A percentile compares a stretch with the other conserved stretches of the same genome.
Evolutionary conservation across 2,888 invertebrate genomes (phyloP).

Genomic region (Coecobrya sp.): DNA sequence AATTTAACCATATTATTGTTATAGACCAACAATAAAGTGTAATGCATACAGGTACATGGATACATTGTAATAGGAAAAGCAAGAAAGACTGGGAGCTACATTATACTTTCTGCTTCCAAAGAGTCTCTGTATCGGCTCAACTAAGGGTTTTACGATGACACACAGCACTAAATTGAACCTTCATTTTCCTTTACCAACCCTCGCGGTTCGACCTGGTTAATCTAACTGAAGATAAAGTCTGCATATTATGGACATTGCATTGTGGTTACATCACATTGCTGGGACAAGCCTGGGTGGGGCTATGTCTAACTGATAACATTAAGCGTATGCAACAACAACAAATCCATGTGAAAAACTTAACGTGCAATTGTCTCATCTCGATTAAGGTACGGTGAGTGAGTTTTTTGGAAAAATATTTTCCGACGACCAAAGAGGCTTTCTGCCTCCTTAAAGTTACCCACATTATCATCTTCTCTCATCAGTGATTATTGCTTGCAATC

Average conservation of each 20-base stretch:
- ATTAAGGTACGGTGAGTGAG: neutral
- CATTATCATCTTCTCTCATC: slow-evolving; percentile 6
- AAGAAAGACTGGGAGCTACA: neutral
- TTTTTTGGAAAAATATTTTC: slow-evolving; percentile 43
- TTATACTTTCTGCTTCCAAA: slow-evolving; percentile 48
- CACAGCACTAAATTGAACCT: neutral
- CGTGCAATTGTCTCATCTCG: neutral
- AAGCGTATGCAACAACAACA: neutral
- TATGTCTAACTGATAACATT: slow-evolving; percentile 58
- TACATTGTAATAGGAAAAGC: neutral
- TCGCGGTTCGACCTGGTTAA: neutral
- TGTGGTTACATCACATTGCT: slow-evolving; percentile 10
- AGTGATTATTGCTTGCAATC: slow-evolving; percentile 53
- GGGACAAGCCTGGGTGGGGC: slow-evolving; percentile 62
- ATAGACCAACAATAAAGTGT: neutral
- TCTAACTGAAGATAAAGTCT: neutral
- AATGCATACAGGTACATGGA: neutral
- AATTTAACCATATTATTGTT: neutral
- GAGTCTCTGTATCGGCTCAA: slow-evolving; percentile 5
- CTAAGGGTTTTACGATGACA: neutral
- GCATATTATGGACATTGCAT: neutral
- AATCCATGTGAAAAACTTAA: slow-evolving; percentile 7
- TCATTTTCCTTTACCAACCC: slow-evolving; percentile 3
- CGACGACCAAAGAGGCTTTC: slow-evolving; percentile 1
- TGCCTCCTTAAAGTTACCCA: slow-evolving; percentile 21